Evolutionary conservation across 2,888 invertebrate genomes (phyloP), one percentile per base, ranked within the genome.

Genomic region (Drosophila longiperda): DNA sequence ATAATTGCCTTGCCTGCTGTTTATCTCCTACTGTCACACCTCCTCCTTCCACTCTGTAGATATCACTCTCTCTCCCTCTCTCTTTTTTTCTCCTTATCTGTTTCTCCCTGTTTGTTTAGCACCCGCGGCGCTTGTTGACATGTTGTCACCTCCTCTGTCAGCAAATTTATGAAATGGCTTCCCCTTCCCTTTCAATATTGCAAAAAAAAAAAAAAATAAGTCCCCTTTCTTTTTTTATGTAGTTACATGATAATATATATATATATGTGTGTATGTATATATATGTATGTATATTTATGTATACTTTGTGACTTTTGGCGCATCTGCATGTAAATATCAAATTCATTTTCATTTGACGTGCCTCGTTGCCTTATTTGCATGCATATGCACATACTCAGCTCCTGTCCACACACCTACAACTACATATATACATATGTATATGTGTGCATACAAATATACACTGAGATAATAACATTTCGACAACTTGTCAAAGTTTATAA

Each of bases 51-150:
- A 0, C 29, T 29, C 29, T 29, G 6, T 29, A 1, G 6, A 5
- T 29, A 6, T 48, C 48, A 5, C 17, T 33, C 23, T 1, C 48
- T 26, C n/a, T 5, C 17, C 7, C 23, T 12, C 12, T 6, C 32
- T 1, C 12, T 9, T 26, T 33, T 29, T 1, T 49, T 20, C 26
- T 7, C 12, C 15, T 20, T 17, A 9, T 2, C n/a, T 9, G 38
- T 3, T 32, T 33, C 17, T 57, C 34, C 53, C 59, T 66, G 68
- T 66, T 71, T 69, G 71, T 59, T 64, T 68, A 75, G 40, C 58
- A 71, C 86, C 90, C 74, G 87, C 77, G 87, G 86, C 75, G 86
- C 87, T 77, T 83, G 87, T 87, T 87, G 90, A 87, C 87, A 87
- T 82, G 87, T 87, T 87, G 86, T 88, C 87, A 87, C 89, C 87